Evolutionary conservation across 2,113 vertebrate species (phyloP).

Genomic region (Cinclus mexicanus): DNA sequence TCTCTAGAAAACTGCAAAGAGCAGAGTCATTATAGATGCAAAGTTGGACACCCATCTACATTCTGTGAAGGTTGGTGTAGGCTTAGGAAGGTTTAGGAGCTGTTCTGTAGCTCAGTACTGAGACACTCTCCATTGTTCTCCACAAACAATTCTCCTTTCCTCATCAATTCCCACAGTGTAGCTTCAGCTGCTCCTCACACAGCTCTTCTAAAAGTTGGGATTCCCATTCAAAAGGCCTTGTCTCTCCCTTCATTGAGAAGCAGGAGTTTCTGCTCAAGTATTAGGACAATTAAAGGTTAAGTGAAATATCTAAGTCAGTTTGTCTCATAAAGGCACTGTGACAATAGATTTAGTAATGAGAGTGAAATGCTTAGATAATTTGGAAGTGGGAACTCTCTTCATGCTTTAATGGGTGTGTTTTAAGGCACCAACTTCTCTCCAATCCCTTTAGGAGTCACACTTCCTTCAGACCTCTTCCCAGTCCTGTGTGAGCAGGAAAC

Average conservation of each 20-base stretch:
- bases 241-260: background rate
- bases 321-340: background rate
- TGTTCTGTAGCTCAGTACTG: background rate
- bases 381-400: background rate
- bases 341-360: background rate
- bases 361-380: background rate
- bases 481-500: rapidly evolving
- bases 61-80: background rate
- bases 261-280: background rate
- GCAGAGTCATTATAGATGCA: background rate
- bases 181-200: background rate
- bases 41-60: background rate
- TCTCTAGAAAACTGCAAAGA: background rate
- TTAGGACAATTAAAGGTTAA: background rate
- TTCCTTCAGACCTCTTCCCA: background rate
- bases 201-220: background rate
- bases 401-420: background rate
- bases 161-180: background rate
- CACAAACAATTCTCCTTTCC: background rate
- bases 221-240: background rate
- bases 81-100: background rate
- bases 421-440: background rate
- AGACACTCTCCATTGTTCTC: background rate
- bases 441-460: background rate
- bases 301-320: background rate